Conservation (phyloP, 2,888 invertebrate species). For the Coleophora deauratella region DNA sequence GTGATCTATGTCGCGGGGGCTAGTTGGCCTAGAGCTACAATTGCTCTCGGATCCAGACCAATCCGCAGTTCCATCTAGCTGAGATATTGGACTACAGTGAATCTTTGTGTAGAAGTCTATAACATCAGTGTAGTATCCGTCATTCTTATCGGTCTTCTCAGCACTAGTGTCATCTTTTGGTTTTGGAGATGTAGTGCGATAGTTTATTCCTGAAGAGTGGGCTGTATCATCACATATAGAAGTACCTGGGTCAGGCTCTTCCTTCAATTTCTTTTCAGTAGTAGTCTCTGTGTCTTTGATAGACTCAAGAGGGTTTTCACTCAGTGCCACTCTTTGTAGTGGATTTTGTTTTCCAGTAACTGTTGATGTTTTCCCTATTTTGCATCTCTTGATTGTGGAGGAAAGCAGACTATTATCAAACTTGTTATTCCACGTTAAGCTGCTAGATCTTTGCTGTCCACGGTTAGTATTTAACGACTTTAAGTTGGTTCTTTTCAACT, state of each 20-base stretch:
- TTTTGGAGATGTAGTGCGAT: slow-evolving; percentile 51
- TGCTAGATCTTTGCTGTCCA: slow-evolving; percentile 79
- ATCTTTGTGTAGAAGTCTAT: slow-evolving; percentile 72
- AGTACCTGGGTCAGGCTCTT: slow-evolving; percentile 34
- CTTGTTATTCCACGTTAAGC: slow-evolving; percentile 80
- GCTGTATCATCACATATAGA: slow-evolving; percentile 50
- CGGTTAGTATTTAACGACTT: slow-evolving; percentile 68
- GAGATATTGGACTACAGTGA: slow-evolving; percentile 76
- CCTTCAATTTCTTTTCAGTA: slow-evolving; percentile 49
- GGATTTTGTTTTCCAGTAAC: slow-evolving; percentile 60
- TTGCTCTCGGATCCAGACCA: slow-evolving; percentile 75
- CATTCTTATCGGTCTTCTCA: slow-evolving; percentile 54
- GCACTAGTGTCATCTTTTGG: slow-evolving; percentile 45
- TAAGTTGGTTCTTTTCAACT: slow-evolving; percentile 74
- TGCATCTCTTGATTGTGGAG: slow-evolving; percentile 79
- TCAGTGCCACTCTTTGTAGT: slow-evolving; percentile 40
- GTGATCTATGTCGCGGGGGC: slow-evolving; percentile 49
- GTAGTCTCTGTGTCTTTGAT: slow-evolving; percentile 47
- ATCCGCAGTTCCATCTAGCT: slow-evolving; percentile 81
- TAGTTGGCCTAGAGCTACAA: slow-evolving; percentile 60
- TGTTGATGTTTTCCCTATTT: slow-evolving; percentile 69
- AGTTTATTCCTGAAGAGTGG: slow-evolving; percentile 62
- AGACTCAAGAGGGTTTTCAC: slow-evolving; percentile 45
- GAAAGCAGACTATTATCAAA: slow-evolving; percentile 75
- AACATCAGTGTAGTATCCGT: slow-evolving; percentile 62